These are phyloP conservation scores for Actinia tenebrosa DNA, from an alignment of 64 coral and sea anemone species.

Conservation along the genomic window DNA sequence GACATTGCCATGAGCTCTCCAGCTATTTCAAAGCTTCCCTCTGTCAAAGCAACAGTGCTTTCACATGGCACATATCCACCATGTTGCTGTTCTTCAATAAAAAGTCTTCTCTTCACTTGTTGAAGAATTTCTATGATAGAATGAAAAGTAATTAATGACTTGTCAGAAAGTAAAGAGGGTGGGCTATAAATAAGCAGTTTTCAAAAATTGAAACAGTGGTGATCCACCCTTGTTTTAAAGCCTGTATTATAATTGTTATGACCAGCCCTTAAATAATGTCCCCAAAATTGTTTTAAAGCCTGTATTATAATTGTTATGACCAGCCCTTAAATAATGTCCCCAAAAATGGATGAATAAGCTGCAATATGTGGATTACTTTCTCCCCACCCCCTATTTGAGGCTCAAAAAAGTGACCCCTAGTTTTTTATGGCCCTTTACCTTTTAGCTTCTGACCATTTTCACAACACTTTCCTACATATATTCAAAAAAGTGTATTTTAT, in stretches of 20 bases:
- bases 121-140: constrained; percentile 9
- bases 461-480: not conserved
- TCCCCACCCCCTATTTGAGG: not conserved
- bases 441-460: constrained; percentile 10
- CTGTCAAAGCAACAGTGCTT: constrained; percentile 17
- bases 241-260: constrained; percentile 5
- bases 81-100: constrained; percentile 10
- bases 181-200: not conserved
- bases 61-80: constrained; percentile 17
- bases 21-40: constrained; percentile 30
- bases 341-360: not conserved
- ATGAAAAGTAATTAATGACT: not conserved
- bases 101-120: constrained; percentile 14
- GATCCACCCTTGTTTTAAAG: constrained; percentile 10
- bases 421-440: not conserved
- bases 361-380: constrained; percentile 1
- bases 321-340: not conserved
- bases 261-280: not conserved
- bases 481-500: not conserved
- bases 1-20: constrained; percentile 34
- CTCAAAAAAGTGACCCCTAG: not conserved
- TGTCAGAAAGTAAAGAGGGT: not conserved
- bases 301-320: not conserved
- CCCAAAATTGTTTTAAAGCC: not conserved
- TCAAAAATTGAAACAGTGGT: not conserved